A percentile compares a stretch with the other conserved stretches of the same genome.
These are phyloP conservation scores for Steinernema feltiae DNA, from an alignment of 1,140 invertebrate species.

Conservation along the genomic window DNA sequence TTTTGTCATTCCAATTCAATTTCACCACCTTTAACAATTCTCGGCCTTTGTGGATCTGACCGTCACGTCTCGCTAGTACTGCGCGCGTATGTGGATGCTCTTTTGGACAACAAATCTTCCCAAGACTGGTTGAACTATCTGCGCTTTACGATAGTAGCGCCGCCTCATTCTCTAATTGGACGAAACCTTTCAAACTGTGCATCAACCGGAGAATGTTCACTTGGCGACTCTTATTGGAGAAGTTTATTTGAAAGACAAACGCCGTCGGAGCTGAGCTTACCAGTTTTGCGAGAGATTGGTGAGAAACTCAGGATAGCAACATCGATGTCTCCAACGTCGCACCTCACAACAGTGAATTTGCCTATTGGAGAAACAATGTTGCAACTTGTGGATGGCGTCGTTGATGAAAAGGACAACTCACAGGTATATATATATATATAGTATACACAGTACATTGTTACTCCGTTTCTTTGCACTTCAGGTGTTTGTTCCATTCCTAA, in stretches of 20 bases:
- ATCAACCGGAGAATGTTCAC: conserved; percentile 12
- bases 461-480: conserved; percentile 74
- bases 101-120: conserved; percentile 31
- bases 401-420: not conserved
- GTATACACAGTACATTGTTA: conserved; percentile 20
- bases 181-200: not conserved
- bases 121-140: conserved; percentile 27
- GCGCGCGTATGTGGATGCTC: conserved; percentile 30
- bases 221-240: conserved; percentile 21
- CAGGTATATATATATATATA: not conserved
- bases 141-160: conserved; percentile 8
- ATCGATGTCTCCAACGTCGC: not conserved
- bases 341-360: conserved; percentile 65
- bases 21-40: not conserved
- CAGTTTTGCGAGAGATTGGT: not conserved
- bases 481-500: conserved; percentile 81
- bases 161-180: conserved; percentile 11
- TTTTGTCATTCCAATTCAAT: not conserved
- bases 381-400: conserved; percentile 64
- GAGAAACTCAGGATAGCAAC: not conserved
- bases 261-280: conserved; percentile 18
- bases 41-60: not conserved
- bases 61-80: conserved; percentile 10
- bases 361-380: conserved; percentile 93
- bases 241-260: conserved; percentile 29